Conservation (phyloP, 1,140 invertebrate genomes). For the Anastrepha ludens region DNA sequence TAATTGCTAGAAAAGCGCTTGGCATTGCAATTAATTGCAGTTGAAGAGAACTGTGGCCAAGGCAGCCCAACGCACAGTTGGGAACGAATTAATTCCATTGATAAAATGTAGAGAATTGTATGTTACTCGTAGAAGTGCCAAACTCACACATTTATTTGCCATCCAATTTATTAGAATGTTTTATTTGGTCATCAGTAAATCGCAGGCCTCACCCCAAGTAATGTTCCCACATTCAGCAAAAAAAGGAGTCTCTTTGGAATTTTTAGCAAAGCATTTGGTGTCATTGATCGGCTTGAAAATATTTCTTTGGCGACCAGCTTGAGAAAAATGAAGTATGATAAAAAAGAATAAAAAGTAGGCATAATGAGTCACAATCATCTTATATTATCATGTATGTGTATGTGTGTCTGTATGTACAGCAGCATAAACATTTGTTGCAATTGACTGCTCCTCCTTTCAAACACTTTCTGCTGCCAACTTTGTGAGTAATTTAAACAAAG, state of each 20-base stretch:
- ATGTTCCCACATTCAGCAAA: constrained; percentile 2
- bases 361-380: background rate
- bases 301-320: background rate
- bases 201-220: background rate
- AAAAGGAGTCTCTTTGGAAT: background rate
- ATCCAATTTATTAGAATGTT: constrained; percentile 2
- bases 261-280: background rate
- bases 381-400: background rate
- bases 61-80: background rate
- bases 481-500: background rate
- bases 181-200: background rate
- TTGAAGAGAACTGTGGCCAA: background rate
- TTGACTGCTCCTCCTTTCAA: background rate
- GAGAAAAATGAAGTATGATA: background rate
- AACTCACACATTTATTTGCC: background rate
- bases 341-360: background rate
- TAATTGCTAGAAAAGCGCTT: constrained; percentile 2
- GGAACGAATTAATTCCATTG: constrained; percentile 4
- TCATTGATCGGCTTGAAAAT: background rate
- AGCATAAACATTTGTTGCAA: background rate
- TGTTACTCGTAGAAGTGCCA: background rate
- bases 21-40: background rate
- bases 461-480: background rate
- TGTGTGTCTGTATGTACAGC: background rate
- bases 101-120: background rate